These are phyloP conservation scores for Drosophila parabipectinata DNA, from an alignment of 1,140 invertebrate genomes.

Conservation along the genomic window DNA sequence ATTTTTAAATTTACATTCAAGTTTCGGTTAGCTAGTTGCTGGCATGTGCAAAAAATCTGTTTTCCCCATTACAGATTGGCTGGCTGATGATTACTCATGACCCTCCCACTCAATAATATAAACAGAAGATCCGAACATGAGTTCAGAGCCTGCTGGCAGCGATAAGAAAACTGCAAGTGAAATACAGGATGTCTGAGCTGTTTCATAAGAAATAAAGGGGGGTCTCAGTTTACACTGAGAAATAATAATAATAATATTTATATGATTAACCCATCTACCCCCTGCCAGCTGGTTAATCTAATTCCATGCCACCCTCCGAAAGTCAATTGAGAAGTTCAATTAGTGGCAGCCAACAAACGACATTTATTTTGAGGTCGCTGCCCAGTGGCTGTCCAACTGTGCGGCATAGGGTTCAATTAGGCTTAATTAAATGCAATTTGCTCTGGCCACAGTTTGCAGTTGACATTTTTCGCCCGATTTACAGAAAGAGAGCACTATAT, in stretches of 20 bases:
- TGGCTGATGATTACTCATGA: conserved; percentile 34
- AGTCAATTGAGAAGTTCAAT: conserved; percentile 72
- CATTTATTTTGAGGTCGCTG: conserved; percentile 7
- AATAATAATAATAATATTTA: no score
- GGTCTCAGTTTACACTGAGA: neutral
- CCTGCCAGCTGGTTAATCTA: neutral
- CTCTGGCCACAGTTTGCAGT: conserved; percentile 26
- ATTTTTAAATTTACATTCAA: conserved; percentile 39
- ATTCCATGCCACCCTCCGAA: conserved; percentile 3
- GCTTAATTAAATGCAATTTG: conserved; percentile 76
- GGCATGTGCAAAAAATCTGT: conserved; percentile 50
- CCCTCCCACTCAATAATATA: conserved; percentile 13
- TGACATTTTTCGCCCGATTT: conserved; percentile 30
- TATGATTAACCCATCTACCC: neutral
- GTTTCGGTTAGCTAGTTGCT: conserved; percentile 45
- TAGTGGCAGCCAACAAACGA: conserved; percentile 28
- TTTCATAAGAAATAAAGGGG: conserved; percentile 22
- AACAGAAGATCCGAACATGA: conserved; percentile 17
- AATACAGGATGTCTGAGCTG: neutral
- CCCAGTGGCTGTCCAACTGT: conserved; percentile 57
- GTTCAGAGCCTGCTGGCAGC: neutral
- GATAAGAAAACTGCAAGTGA: conserved; percentile 32
- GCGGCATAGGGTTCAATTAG: conserved; percentile 61
- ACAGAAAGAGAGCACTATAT: conserved; percentile 24
- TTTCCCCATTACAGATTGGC: conserved; percentile 21